Evolutionary conservation across 2,113 vertebrate species (phyloP).

Genomic region (Lucifuga dentata): DNA sequence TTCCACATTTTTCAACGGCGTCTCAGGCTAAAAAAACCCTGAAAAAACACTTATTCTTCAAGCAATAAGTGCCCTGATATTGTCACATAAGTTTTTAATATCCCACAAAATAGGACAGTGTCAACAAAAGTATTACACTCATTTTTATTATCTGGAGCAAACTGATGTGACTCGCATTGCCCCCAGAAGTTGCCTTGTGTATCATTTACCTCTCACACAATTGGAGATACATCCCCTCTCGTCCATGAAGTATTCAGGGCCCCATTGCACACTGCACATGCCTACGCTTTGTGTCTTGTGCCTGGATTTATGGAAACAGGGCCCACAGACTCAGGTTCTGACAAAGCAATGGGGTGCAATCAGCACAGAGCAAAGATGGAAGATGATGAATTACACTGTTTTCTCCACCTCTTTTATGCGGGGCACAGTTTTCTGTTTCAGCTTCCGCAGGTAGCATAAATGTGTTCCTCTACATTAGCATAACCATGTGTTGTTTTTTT

Average conservation of each 20-base stretch:
- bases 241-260: slow-evolving; percentile 31
- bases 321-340: slow-evolving; percentile 63
- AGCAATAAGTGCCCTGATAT: slow-evolving; percentile 45
- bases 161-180: neutral
- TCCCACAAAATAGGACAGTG: neutral
- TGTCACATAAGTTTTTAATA: slow-evolving; percentile 1
- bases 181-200: slow-evolving; percentile 52
- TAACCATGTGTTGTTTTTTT: slow-evolving; percentile 23
- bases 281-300: slow-evolving; percentile 16
- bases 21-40: neutral
- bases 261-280: slow-evolving; percentile 18
- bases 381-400: slow-evolving; percentile 25
- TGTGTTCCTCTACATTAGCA: slow-evolving; percentile 42
- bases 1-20: slow-evolving; percentile 8
- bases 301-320: slow-evolving; percentile 33
- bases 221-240: slow-evolving; percentile 3
- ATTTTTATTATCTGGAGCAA: neutral
- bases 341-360: slow-evolving; percentile 16
- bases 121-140: slow-evolving; percentile 3
- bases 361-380: neutral
- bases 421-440: slow-evolving; percentile 37
- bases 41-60: slow-evolving; percentile 21
- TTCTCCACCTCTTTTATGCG: slow-evolving; percentile 5
- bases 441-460: slow-evolving; percentile 60
- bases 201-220: slow-evolving; percentile 36